These are phyloP conservation scores for Malurus splendens DNA, from an alignment of 2,797 vertebrate genomes.

Conservation along the genomic window DNA sequence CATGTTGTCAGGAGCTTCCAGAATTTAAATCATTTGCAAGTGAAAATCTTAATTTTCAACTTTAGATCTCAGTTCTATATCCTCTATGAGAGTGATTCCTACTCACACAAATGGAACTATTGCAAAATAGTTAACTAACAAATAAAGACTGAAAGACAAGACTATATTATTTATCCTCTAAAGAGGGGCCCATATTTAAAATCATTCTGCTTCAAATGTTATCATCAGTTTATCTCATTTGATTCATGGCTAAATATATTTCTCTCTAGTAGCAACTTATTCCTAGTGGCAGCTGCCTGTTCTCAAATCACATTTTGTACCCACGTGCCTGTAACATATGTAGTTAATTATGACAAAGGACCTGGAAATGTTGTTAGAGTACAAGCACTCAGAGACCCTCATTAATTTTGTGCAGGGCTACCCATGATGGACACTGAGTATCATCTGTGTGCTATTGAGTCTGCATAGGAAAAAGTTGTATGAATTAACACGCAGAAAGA, in stretches of 20 bases:
- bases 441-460: neutral
- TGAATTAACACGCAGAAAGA: neutral
- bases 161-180: neutral
- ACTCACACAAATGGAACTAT: neutral
- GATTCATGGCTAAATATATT: slow-evolving; percentile 35
- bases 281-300: slow-evolving; percentile 21
- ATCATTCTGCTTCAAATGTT: neutral
- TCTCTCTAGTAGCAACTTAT: slow-evolving; percentile 9
- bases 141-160: neutral
- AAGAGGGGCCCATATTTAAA: neutral
- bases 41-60: neutral
- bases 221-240: neutral
- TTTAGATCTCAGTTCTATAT: neutral
- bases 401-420: slow-evolving; percentile 21
- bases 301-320: slow-evolving; percentile 36
- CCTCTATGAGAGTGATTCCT: neutral
- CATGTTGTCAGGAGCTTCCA: neutral
- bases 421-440: neutral
- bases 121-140: neutral
- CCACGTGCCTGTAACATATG: neutral
- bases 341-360: slow-evolving; percentile 15
- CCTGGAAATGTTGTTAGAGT: slow-evolving; percentile 26
- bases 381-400: neutral
- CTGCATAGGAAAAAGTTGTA: neutral
- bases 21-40: neutral